These are phyloP conservation scores for Panulirus ornatus DNA, from an alignment of 1,140 invertebrate species.

Conservation along the genomic window DNA sequence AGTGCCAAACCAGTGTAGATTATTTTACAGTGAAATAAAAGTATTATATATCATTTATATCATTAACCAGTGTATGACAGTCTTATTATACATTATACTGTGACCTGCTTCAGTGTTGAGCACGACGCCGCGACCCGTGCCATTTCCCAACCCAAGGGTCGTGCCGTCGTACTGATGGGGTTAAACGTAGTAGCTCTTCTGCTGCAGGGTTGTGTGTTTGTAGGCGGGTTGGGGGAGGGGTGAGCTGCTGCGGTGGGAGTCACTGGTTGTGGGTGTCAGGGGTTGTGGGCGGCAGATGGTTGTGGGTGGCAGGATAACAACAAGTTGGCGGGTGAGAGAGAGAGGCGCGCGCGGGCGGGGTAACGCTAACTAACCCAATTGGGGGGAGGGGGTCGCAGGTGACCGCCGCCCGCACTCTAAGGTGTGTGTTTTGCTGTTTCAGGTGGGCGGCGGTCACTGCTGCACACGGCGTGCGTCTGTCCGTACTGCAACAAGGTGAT, in stretches of 20 bases:
- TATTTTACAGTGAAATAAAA: constrained; percentile 17
- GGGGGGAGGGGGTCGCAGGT: not conserved
- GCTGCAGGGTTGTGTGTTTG: no score
- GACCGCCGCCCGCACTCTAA: constrained; percentile 86
- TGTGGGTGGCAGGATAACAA: not conserved
- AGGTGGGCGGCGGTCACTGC: constrained; percentile 78
- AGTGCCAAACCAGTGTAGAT: constrained; percentile 6
- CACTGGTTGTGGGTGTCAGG: not conserved
- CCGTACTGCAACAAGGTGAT: constrained; percentile 75
- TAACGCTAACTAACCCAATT: not conserved
- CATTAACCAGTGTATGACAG: no score
- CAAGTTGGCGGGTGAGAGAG: not conserved
- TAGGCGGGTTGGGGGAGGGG: no score
- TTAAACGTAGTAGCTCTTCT: no score
- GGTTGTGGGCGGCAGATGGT: not conserved
- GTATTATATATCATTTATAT: not conserved
- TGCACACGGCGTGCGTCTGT: constrained; percentile 76
- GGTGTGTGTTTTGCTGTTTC: constrained; percentile 91
- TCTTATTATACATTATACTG: no score
- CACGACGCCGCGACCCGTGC: no score
- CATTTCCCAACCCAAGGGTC: no score
- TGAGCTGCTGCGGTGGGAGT: no score
- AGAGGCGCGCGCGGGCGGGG: not conserved
- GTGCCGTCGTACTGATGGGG: no score
- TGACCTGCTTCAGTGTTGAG: no score